Base-by-base conservation (phyloP, 2,797 vertebrate genomes). In the Pipistrellus pipistrellus region DNA sequence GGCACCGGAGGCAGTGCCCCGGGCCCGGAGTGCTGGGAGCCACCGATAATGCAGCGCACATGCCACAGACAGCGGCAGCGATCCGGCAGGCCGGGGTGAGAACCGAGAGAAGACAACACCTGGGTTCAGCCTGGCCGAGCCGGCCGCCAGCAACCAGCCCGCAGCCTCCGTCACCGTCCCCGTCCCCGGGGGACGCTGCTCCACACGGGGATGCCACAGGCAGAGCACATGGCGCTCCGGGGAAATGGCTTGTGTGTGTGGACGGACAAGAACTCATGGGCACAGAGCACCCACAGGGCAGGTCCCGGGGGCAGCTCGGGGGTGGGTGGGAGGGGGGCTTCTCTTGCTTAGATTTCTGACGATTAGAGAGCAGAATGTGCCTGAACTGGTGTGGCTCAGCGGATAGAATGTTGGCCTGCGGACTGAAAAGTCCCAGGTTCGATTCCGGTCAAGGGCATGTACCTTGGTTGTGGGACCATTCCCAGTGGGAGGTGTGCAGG, bases 141-240 rank as follows among this genome's bases (percentile, higher is more conserved):
- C 21, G n/a, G 55, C 1, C 0, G 44, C 8, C 0, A 53, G 8
- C n/a, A 14, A 2, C n/a, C 0, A 0, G 6, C 44, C 44, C 10
- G 10, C 44, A 44, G 32, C 30, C 51, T 48, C 46, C 0, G 1
- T 41, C 18, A 2, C 55, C 44, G 17, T 44, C 44, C 8, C 44
- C 44, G 44, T 44, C 44, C 44, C 44, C 11, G 0, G 32, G 71
- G 66, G 20, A 73, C 20, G 12, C 32, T 0, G 17, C 5, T 13
- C 4, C 5, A 17, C 23, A 38, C 2, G 38, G 64, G 25, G 6
- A 35, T 0, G 1, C 30, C 13, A 32, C 2, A 41, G 0, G 30
- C 17, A 38, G 41, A 55, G n/a, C 0, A 32, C 78, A 64, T 2
- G 2, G 15, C 32, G 3, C 38, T 41, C 41, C n/a, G n/a, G 30